Conservation (phyloP, 2,888 invertebrate genomes). For the Agrotis ipsilon region DNA sequence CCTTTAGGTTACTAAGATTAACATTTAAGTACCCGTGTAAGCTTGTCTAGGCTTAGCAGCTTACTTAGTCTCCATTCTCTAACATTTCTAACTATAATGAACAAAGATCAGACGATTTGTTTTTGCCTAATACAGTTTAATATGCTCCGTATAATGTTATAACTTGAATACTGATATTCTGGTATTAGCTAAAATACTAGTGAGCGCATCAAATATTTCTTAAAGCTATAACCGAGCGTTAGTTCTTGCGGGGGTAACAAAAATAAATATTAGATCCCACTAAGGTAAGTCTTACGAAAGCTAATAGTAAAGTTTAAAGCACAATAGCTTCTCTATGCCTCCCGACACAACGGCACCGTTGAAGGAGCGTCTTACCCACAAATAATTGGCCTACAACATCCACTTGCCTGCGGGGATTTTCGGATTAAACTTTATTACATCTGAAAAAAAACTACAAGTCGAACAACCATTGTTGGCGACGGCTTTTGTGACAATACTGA, state of each 20-base stretch:
- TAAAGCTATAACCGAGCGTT: neutral
- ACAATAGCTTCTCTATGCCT: slow-evolving; percentile 38
- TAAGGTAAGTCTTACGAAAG: neutral
- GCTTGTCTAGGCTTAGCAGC: neutral
- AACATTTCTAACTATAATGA: neutral
- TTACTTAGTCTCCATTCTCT: neutral
- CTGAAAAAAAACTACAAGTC: slow-evolving; percentile 72
- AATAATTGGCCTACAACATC: slow-evolving; percentile 83
- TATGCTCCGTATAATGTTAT: no score
- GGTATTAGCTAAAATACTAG: neutral
- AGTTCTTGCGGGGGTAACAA: no score
- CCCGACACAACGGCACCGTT: slow-evolving; percentile 29
- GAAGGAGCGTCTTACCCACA: slow-evolving; percentile 75
- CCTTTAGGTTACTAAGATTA: neutral
- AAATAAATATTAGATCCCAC: neutral
- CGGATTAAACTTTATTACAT: slow-evolving; percentile 83
- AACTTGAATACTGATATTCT: no score
- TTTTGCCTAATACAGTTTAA: no score
- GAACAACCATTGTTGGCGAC: slow-evolving; percentile 70
- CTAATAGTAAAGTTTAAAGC: neutral
- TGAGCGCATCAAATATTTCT: neutral
- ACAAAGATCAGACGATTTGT: neutral
- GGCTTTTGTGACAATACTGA: slow-evolving; percentile 70
- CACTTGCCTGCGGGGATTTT: slow-evolving; percentile 83
- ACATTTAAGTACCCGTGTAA: neutral